Base-by-base conservation (phyloP, 2,113 vertebrate species). In the Phainopepla nitens region DNA sequence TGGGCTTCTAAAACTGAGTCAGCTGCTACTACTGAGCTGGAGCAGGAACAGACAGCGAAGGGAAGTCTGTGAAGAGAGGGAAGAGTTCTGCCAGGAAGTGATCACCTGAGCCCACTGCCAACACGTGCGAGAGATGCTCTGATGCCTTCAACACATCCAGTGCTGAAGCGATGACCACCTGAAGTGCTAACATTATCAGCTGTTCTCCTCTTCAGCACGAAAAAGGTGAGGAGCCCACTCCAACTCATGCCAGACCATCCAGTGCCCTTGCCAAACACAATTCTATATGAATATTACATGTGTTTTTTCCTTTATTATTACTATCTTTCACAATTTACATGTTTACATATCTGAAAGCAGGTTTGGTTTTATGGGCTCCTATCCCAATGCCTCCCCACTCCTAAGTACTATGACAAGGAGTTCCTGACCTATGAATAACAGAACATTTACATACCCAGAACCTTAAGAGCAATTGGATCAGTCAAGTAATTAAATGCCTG, bases 401-500 rank as follows among this genome's bases (percentile, higher is more conserved):
- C 41, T 49, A 69, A 54, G 39, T 62, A 36, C 11, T 73, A 11
- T 27, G 81, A 81, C 56, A 70, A 86, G 56, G 51, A 89, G 36
- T 39, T 89, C 56, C 62, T 64, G 49, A 88, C 71, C 60, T 73
- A 60, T 5, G 17, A 82, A 58, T 44, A 90, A 51, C 50, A 91
- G 39, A 93, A 68, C 23, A 49, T 33, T 71, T 53, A 84, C 2
- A 3, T 76, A 88, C 20, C 33, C 39, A 81, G 72, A 62, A 49
- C 17, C 27, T 51, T 33, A 64, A 57, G 13, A 90, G 82, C 36
- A 76, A 84, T 83, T 81, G 89, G 85, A 90, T 87, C 76, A 45
- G 50, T 53, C 28, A 2, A 42, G 69, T 64, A 95, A 88, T 78
- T 65, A 95, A 90, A 96, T 68, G 60, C 45, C 64, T 7, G 1